Evolutionary conservation across 2,888 invertebrate genomes (phyloP).

Genomic region (Scaptomyza caliginosa): DNA sequence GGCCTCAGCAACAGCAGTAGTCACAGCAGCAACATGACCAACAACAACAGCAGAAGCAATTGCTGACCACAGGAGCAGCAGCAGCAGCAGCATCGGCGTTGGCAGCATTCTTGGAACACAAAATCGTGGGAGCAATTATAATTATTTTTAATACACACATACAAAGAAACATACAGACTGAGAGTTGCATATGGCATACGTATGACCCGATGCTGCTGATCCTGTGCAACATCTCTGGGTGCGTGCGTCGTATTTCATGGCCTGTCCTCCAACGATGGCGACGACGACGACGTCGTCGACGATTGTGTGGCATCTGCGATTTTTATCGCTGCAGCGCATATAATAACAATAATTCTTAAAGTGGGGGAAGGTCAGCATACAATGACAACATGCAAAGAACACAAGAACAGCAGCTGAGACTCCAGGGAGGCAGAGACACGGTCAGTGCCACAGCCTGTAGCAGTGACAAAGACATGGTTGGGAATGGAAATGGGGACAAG

Average conservation of each 20-base stretch:
- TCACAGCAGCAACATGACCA: constrained; percentile 36
- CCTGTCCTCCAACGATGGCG: constrained; percentile 68
- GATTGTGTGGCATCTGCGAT: constrained; percentile 80
- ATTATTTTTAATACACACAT: constrained; percentile 81
- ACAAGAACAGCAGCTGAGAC: constrained; percentile 75
- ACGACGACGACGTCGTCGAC: constrained; percentile 44
- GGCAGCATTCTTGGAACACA: constrained; percentile 77
- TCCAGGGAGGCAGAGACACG: constrained; percentile 42
- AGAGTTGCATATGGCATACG: constrained; percentile 58
- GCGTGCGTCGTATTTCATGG: constrained; percentile 76
- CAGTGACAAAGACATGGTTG: constrained; percentile 4
- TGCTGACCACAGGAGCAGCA: constrained; percentile 67
- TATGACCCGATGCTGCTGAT: constrained; percentile 34
- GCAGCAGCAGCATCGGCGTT: constrained; percentile 19
- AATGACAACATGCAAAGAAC: constrained; percentile 66
- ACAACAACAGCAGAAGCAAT: constrained; percentile 52
- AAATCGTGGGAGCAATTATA: constrained; percentile 85
- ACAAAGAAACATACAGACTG: constrained; percentile 29
- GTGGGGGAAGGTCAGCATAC: constrained; percentile 79
- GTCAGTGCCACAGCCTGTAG: constrained; percentile 30
- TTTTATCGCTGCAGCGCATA: constrained; percentile 80
- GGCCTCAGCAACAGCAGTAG: constrained; percentile 63
- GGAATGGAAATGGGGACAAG: not conserved
- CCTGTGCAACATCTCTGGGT: constrained; percentile 53
- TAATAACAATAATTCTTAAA: constrained; percentile 84